phyloP scores from a whole-genome alignment of 2,113 vertebrate species.

The Plectropomus leopardus region DNA sequence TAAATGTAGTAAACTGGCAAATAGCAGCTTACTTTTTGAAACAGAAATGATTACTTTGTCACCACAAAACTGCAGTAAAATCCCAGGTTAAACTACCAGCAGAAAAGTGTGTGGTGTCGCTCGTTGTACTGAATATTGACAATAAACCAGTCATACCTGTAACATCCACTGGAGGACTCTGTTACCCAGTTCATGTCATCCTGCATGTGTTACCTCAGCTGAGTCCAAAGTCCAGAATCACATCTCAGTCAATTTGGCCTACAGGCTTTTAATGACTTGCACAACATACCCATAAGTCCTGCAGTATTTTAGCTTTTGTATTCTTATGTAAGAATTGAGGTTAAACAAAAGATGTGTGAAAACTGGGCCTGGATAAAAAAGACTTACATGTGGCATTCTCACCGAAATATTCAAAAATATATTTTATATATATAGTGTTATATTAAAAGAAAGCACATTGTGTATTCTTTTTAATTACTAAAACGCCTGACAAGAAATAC shows the following conservation, averaged over 20 bases:
- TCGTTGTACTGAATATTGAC: background rate
- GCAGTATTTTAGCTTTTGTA: conserved; percentile 7
- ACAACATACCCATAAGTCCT: conserved; percentile 20
- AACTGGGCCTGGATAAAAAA: background rate
- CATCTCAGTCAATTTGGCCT: conserved; percentile 36
- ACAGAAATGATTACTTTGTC: background rate
- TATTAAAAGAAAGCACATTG: too few species aligned
- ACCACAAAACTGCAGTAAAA: too few species aligned
- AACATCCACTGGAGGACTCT: conserved; percentile 83
- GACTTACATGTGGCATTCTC: background rate
- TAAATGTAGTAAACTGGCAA: background rate
- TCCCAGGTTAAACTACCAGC: too few species aligned
- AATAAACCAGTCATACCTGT: background rate
- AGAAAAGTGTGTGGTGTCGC: background rate
- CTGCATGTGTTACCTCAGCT: conserved; percentile 73
- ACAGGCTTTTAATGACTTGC: conserved; percentile 21
- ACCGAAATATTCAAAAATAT: too few species aligned
- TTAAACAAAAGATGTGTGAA: background rate
- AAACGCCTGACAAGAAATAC: background rate
- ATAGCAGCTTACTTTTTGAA: background rate
- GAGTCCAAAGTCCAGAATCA: conserved; percentile 80
- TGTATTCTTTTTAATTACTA: background rate
- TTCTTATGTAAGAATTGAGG: conserved; percentile 4
- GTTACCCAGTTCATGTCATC: conserved; percentile 25
- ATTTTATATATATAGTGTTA: too few species aligned